phyloP scores from a whole-genome alignment of 1,140 invertebrate genomes.

The Drosophila lacteicornis region DNA sequence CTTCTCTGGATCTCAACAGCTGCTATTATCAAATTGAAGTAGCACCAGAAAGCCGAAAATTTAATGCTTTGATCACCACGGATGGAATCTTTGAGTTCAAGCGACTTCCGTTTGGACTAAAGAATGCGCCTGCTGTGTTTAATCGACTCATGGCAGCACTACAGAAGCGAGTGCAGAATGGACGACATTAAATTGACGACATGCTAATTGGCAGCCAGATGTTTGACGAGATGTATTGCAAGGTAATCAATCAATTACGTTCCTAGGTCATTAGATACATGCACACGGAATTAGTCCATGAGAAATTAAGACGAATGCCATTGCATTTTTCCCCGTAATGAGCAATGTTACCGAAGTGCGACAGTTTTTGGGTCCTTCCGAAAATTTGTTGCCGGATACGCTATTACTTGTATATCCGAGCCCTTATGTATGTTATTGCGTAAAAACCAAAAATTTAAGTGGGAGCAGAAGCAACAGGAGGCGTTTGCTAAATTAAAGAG shows the following conservation, averaged over 20 bases:
- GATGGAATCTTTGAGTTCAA: too few relatives aligned
- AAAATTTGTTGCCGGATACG: background rate
- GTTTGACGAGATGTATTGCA: background rate
- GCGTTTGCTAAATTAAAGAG: too few relatives aligned
- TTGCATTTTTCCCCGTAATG: background rate
- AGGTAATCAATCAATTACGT: slow-evolving; percentile 1
- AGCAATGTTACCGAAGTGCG: background rate
- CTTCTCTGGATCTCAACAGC: too few relatives aligned
- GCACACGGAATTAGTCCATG: background rate
- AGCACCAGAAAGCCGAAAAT: too few relatives aligned
- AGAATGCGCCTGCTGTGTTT: background rate
- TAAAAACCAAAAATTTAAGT: background rate
- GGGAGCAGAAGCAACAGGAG: too few relatives aligned
- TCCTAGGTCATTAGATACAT: slow-evolving; percentile 1
- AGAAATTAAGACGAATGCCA: background rate
- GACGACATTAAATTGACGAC: background rate
- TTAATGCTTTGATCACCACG: too few relatives aligned
- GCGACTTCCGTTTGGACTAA: background rate
- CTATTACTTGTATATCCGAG: background rate
- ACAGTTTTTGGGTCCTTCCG: background rate
- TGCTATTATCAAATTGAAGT: too few relatives aligned
- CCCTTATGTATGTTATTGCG: background rate
- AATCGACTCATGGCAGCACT: background rate
- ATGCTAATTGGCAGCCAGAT: background rate
- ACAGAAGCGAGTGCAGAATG: too few relatives aligned